Evolutionary conservation across 2,888 invertebrate genomes (phyloP).

Genomic region (Amblyjoppa fuscipennis): DNA sequence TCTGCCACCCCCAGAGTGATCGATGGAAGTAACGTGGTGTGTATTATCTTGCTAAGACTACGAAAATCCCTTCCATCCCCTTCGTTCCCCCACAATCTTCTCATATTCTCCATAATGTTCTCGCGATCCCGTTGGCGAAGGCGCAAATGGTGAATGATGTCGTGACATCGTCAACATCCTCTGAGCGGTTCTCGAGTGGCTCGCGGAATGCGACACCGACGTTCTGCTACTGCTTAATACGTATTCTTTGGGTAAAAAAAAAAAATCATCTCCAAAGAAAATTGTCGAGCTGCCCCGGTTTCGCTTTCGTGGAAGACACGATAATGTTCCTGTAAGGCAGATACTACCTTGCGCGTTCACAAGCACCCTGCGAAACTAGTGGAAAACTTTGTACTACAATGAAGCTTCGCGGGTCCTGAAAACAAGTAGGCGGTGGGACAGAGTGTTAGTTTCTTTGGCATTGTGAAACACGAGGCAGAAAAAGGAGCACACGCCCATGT

Average conservation of each 20-base stretch:
- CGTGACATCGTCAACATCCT: slow-evolving; percentile 44
- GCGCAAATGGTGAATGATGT: slow-evolving; percentile 38
- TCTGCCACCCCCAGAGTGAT: slow-evolving; percentile 66
- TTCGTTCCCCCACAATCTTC: slow-evolving; percentile 23
- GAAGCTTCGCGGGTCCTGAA: background rate
- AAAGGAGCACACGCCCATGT: slow-evolving; percentile 35
- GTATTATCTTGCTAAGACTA: slow-evolving; percentile 23
- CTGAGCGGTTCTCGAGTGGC: slow-evolving; percentile 21
- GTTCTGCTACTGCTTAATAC: background rate
- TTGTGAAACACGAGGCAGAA: slow-evolving; percentile 40
- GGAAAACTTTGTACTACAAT: slow-evolving; percentile 11
- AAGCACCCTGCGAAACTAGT: background rate
- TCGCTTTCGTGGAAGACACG: background rate
- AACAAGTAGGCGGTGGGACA: background rate
- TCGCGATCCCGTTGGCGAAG: slow-evolving; percentile 17
- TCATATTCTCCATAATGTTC: slow-evolving; percentile 34
- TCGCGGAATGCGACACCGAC: background rate
- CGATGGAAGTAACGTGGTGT: slow-evolving; percentile 69
- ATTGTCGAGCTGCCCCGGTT: background rate
- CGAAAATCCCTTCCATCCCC: slow-evolving; percentile 21
- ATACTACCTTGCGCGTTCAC: background rate
- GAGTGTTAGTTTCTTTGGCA: background rate
- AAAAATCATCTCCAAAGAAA: background rate
- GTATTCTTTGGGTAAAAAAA: background rate
- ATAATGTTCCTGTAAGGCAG: background rate